Base-by-base conservation (phyloP, 2,888 invertebrate genomes). In the Rotaria macrura region DNA sequence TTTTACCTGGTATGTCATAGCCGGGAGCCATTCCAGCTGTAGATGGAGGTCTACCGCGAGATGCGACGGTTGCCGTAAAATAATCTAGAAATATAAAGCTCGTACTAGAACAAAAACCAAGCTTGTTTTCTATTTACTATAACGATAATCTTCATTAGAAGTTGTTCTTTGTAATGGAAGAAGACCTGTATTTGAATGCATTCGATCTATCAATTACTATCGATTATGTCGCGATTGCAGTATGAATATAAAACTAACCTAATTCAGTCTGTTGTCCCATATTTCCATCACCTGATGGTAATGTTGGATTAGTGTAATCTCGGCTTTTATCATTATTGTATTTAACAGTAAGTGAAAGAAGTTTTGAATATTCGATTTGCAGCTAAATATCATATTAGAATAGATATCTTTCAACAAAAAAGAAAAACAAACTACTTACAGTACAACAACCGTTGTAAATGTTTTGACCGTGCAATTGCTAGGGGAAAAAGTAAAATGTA, bases 321-420 rank as follows among this genome's bases (percentile, higher is more conserved):
- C 98, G 93, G 87, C 96, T 97, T 93, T 99, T 99, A 93, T 99
- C 99, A 92, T 99, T 99, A 93, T 99, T 99, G 93, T 97, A 99
- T 92, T 97, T 97, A 89, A 99, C 98, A 92, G 98, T 98, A 89
- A 99, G 93, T 89, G 95, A 96, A 89, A 95, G 95, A 94, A 99
- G 94, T 93, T 99, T 99, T 89, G 97, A 97, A 93, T 97, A 99
- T 92, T 99, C 98, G 91, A 99, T 98, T 91, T 97, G 95, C 90
- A 99, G 93, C 65, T 65, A 65, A 34, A 65, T 65, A 65, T 6
- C 17, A 34, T 29, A 10, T 14, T 49, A 49, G 7, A 49, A 14
- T 14, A 49, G 10, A 49, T 49, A 14, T 49, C 17, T 49, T 49
- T 49, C 2, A 2, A 14, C 2, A 10, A 49, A 14, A 49, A 2